Percentiles rank a stretch among this genome's conserved stretches.
Evolutionary conservation across 2,888 invertebrate genomes (phyloP).

Genomic region (Drosophila buzzatii): DNA sequence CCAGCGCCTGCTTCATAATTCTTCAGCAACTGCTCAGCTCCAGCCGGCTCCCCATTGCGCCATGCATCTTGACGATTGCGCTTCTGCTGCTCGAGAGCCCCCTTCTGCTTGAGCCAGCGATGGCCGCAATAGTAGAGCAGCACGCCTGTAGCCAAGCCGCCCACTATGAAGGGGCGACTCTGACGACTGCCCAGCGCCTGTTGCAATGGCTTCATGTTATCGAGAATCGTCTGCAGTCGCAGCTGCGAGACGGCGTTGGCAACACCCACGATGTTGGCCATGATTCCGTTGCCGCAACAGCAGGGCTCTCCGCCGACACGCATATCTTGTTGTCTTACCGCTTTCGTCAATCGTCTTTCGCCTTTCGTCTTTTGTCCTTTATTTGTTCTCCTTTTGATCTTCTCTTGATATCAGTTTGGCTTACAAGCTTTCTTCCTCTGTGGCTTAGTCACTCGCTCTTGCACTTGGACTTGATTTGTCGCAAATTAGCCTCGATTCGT

Average conservation of each 20-base stretch:
- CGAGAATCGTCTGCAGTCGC: conserved; percentile 8
- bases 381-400: background rate
- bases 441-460: background rate
- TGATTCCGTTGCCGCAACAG: background rate
- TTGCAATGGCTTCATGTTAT: conserved; percentile 19
- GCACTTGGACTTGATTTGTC: background rate
- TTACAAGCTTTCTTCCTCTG: too few species aligned
- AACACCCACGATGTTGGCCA: background rate
- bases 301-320: background rate
- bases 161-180: conserved; percentile 24
- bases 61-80: background rate
- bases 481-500: background rate
- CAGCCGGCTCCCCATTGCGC: background rate
- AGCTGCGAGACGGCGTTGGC: conserved; percentile 17
- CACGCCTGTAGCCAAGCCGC: conserved; percentile 30
- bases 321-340: background rate
- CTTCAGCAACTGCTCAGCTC: background rate
- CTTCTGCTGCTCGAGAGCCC: background rate
- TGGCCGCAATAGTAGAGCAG: conserved; percentile 34
- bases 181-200: conserved; percentile 16
- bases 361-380: background rate
- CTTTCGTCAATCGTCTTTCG: background rate
- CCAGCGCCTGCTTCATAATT: background rate
- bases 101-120: conserved; percentile 27
- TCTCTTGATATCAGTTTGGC: background rate